These are phyloP conservation scores for Scaeva pyrastri DNA, from an alignment of 2,888 invertebrate species.

Conservation along the genomic window DNA sequence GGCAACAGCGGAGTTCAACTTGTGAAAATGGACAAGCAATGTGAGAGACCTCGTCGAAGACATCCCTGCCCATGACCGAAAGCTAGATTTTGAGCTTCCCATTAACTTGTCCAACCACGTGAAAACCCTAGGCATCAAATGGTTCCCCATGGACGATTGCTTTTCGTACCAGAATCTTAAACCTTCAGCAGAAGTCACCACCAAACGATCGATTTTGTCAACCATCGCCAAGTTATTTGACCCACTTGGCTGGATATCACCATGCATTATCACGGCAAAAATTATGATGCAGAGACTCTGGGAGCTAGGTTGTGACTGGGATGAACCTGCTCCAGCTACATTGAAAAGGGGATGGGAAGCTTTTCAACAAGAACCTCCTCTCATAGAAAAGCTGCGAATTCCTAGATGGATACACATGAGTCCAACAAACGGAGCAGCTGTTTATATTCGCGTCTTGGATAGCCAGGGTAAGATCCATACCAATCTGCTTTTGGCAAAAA, in stretches of 20 bases:
- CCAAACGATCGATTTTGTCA: constrained; percentile 44
- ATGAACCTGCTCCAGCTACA: constrained; percentile 13
- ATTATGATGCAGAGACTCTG: constrained; percentile 53
- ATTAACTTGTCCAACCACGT: background rate
- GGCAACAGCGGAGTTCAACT: no score
- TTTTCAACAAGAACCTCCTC: constrained; percentile 10
- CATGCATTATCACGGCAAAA: constrained; percentile 55
- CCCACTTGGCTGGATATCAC: constrained; percentile 61
- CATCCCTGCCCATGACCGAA: background rate
- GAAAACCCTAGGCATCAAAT: constrained; percentile 20
- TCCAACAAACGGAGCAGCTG: background rate
- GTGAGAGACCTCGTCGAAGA: background rate
- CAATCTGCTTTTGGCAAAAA: constrained; percentile 21
- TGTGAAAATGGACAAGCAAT: constrained; percentile 27
- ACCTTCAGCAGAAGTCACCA: background rate
- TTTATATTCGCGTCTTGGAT: constrained; percentile 18
- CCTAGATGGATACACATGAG: background rate
- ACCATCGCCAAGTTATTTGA: constrained; percentile 66
- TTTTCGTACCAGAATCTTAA: background rate
- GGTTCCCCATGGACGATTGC: constrained; percentile 2
- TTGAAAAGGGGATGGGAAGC: constrained; percentile 36
- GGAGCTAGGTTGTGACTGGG: constrained; percentile 56
- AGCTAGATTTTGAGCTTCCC: constrained; percentile 11
- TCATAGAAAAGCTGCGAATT: constrained; percentile 18
- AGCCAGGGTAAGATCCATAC: constrained; percentile 4